Percentiles rank a stretch among this genome's conserved stretches.
Evolutionary conservation across 2,113 vertebrate species (phyloP).

Genomic region (Cheilinus undulatus): DNA sequence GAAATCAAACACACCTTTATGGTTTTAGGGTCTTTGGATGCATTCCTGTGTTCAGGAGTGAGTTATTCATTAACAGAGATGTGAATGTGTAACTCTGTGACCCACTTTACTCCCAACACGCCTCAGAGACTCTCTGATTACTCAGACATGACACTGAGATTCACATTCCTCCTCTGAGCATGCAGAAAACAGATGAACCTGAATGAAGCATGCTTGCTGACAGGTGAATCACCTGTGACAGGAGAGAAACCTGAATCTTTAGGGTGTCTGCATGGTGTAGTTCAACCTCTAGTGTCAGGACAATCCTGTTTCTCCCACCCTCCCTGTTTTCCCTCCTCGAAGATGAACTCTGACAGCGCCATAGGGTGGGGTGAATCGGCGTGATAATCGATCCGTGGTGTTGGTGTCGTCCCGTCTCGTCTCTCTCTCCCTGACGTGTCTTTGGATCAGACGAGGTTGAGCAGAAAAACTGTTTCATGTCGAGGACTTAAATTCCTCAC

Average conservation of each 20-base stretch:
- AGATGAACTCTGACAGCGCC: no score
- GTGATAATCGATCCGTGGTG: no score
- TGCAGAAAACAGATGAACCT: background rate
- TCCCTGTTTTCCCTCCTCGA: no score
- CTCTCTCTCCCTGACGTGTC: no score
- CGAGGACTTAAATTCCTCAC: slow-evolving; percentile 15
- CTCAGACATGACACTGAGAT: background rate
- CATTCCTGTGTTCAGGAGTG: slow-evolving; percentile 3
- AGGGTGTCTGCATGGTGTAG: no score
- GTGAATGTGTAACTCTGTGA: slow-evolving; percentile 31
- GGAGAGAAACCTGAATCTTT: no score
- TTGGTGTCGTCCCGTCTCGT: no score
- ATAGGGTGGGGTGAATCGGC: no score
- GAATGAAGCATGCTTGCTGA: background rate
- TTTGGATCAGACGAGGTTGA: background rate
- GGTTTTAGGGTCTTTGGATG: background rate
- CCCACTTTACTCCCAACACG: background rate
- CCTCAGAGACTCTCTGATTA: background rate
- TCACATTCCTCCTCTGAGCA: background rate
- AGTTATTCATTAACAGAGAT: slow-evolving; percentile 36
- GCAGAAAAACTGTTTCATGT: slow-evolving; percentile 12
- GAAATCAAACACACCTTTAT: slow-evolving; percentile 33
- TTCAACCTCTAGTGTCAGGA: no score
- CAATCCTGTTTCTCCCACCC: no score
- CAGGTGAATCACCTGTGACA: no score